Evolutionary conservation across 2,888 invertebrate species (phyloP).

Genomic region (Pemphredon lugubris): DNA sequence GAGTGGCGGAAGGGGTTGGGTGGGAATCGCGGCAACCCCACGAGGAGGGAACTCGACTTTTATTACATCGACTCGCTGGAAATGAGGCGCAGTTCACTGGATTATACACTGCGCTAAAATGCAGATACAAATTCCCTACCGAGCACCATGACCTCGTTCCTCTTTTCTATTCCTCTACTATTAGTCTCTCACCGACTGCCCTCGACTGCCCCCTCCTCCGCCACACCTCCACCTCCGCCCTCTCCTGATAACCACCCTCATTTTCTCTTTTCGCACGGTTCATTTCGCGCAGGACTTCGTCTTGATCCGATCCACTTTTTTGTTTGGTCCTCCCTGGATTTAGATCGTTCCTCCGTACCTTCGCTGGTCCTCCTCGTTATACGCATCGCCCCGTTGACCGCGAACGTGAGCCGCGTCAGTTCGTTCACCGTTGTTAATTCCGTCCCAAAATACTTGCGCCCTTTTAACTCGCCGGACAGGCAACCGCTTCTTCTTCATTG

Average conservation of each 20-base stretch:
- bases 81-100: slow-evolving; percentile 39
- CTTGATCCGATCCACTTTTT: not conserved
- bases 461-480: slow-evolving; percentile 35
- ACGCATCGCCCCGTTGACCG: slow-evolving; percentile 9
- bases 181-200: not conserved
- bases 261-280: no score
- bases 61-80: slow-evolving; percentile 53
- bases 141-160: slow-evolving; percentile 53
- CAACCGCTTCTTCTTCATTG: slow-evolving; percentile 18
- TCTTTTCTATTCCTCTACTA: slow-evolving; percentile 14
- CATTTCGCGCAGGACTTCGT: no score
- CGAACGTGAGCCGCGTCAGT: slow-evolving; percentile 15
- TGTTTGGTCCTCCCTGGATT: not conserved
- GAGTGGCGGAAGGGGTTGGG: not conserved
- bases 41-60: slow-evolving; percentile 41
- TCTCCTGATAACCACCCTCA: not conserved
- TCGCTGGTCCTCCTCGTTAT: not conserved
- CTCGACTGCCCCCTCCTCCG: not conserved
- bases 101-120: slow-evolving; percentile 63
- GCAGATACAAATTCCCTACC: slow-evolving; percentile 57
- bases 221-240: not conserved
- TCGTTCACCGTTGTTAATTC: slow-evolving; percentile 40
- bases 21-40: no score
- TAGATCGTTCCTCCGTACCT: not conserved
- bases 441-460: slow-evolving; percentile 15